phyloP scores from a whole-genome alignment of 2,888 invertebrate species.

The Leptinotarsa rubiginosa region DNA sequence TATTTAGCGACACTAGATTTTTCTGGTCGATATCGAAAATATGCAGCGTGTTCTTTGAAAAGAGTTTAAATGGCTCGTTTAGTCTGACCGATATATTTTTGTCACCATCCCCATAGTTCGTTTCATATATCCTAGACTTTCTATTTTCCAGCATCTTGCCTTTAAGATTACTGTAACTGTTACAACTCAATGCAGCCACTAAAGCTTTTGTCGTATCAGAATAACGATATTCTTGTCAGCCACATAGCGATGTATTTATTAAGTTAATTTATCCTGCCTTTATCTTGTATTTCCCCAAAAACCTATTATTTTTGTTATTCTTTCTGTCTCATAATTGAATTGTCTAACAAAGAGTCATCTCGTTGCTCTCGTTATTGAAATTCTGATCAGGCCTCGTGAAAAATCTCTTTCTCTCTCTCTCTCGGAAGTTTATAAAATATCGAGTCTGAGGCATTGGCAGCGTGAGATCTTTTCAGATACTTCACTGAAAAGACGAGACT shows the following conservation, averaged over 20 bases:
- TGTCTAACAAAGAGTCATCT: slow-evolving; percentile 15
- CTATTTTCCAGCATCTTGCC: too few species aligned
- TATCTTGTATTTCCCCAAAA: slow-evolving; percentile 6
- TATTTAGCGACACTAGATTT: too few species aligned
- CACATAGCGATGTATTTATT: slow-evolving; percentile 2
- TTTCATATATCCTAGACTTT: too few species aligned
- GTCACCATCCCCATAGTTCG: background rate
- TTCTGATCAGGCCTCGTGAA: slow-evolving; percentile 5
- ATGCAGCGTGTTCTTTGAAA: too few species aligned
- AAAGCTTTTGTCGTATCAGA: background rate
- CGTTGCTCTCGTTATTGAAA: slow-evolving; percentile 8
- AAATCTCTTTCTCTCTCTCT: background rate
- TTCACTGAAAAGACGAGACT: background rate
- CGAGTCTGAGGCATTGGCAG: background rate
- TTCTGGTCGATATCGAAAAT: too few species aligned
- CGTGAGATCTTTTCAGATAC: background rate
- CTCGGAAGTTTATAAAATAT: slow-evolving; percentile 7
- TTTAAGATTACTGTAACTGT: background rate
- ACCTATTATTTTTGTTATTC: slow-evolving; percentile 16
- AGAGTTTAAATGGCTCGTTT: too few species aligned
- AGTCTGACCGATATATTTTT: too few species aligned
- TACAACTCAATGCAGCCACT: too few species aligned
- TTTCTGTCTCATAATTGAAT: slow-evolving; percentile 8
- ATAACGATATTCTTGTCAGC: slow-evolving; percentile 12
- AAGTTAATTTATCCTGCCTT: slow-evolving; percentile 11